Evolutionary conservation across 1,140 invertebrate genomes (phyloP).

Genomic region (Vanessa atalanta): DNA sequence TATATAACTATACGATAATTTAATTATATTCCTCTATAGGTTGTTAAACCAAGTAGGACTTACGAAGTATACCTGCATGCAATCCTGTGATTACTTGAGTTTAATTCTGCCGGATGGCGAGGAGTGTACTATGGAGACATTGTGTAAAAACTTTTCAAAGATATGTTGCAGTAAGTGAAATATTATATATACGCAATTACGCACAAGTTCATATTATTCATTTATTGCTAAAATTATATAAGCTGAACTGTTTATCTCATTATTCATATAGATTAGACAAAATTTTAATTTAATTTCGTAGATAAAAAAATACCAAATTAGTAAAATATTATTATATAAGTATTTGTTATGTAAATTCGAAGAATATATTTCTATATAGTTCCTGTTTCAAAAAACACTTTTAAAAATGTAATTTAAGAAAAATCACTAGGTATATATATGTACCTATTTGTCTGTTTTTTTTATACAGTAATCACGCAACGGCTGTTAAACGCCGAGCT

Average conservation of each 20-base stretch:
- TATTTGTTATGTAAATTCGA: neutral
- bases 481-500: no score
- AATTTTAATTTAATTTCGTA: no score
- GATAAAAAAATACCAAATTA: no score
- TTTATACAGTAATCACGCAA: no score
- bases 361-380: neutral
- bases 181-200: neutral
- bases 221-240: no score
- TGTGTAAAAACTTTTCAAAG: slow-evolving; percentile 50
- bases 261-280: no score
- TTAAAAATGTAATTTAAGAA: no score
- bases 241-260: no score
- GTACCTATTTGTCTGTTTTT: no score
- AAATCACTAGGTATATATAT: no score
- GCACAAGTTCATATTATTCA: neutral
- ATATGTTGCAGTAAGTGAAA: slow-evolving; percentile 59
- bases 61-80: slow-evolving; percentile 51
- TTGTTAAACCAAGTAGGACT: slow-evolving; percentile 57
- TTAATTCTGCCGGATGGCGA: slow-evolving; percentile 44
- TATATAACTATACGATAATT: neutral
- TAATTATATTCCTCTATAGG: slow-evolving; percentile 40
- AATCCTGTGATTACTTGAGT: slow-evolving; percentile 51
- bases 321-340: neutral
- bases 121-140: slow-evolving; percentile 58
- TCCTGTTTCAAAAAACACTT: no score